Evolutionary conservation across 1,140 invertebrate species (phyloP).

Genomic region (Drosophila baimaii): DNA sequence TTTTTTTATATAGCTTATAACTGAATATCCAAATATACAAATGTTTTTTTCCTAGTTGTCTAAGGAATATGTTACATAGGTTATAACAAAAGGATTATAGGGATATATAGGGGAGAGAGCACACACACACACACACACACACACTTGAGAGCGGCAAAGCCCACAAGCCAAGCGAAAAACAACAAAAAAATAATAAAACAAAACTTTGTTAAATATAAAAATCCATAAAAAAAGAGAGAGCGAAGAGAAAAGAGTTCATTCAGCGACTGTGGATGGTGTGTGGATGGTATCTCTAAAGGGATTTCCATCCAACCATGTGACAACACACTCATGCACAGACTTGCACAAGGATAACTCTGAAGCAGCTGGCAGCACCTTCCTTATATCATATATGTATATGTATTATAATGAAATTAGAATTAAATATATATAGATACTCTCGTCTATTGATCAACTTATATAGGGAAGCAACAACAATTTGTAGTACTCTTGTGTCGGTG

Average conservation of each 20-base stretch:
- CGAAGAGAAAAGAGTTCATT: not conserved
- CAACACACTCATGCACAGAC: not conserved
- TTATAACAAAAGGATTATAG: constrained; percentile 21
- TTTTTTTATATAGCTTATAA: constrained; percentile 19
- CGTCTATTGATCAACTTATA: constrained; percentile 6
- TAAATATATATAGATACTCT: constrained; percentile 7
- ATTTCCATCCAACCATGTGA: not conserved
- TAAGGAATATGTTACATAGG: constrained; percentile 54
- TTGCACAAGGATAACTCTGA: constrained; percentile 1
- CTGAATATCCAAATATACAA: constrained; percentile 66
- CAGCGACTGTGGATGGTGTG: not conserved
- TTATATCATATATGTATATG: constrained; percentile 47
- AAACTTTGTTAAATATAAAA: constrained; percentile 16
- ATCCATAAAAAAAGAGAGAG: not conserved
- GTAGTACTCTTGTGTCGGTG: constrained; percentile 27
- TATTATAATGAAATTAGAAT: constrained; percentile 34
- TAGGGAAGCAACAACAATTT: constrained; percentile 5
- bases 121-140: constrained; percentile 6
- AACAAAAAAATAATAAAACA: constrained; percentile 3
- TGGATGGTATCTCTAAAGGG: no score
- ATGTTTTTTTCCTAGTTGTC: constrained; percentile 49
- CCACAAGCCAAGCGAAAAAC: constrained; percentile 35
- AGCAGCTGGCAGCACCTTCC: constrained; percentile 59
- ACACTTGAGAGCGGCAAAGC: constrained; percentile 58
- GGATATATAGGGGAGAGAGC: constrained; percentile 1